phyloP scores from a whole-genome alignment of 2,113 vertebrate genomes.

The Stegostoma tigrinum region DNA sequence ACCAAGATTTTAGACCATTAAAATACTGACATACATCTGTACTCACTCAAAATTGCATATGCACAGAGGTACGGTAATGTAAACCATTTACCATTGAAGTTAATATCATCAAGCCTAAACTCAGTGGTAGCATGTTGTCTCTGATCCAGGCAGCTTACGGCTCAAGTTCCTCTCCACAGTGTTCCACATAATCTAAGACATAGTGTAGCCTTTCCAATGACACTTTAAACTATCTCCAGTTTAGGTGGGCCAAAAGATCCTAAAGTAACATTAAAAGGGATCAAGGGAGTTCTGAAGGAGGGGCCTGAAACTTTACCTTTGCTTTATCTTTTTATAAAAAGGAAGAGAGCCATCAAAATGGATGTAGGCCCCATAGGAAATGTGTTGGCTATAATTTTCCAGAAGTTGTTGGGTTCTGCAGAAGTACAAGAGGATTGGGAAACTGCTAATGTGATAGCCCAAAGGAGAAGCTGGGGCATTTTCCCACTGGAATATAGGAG shows the following conservation, averaged over 20 bases:
- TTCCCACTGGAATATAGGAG: no score
- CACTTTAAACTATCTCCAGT: neutral
- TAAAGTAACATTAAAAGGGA: neutral
- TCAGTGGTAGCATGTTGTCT: neutral
- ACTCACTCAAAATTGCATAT: neutral
- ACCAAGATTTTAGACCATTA: neutral
- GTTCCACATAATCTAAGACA: neutral
- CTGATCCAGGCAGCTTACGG: neutral
- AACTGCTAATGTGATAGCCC: no score
- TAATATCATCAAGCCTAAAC: neutral
- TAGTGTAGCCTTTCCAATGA: neutral
- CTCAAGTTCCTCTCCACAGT: neutral
- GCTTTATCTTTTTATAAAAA: no score
- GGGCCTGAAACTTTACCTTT: no score
- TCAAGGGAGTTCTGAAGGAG: no score
- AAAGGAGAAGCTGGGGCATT: no score
- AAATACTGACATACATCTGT: neutral
- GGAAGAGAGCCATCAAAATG: no score
- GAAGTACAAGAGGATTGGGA: no score
- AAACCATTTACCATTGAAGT: neutral
- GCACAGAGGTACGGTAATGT: neutral
- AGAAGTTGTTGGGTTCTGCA: no score
- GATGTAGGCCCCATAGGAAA: no score
- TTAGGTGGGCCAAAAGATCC: neutral
- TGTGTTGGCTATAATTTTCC: no score